A percentile compares a stretch with the other conserved stretches of the same genome.
Evolutionary conservation across 2,888 invertebrate species (phyloP).

Genomic region (Microctonus hyperodae): DNA sequence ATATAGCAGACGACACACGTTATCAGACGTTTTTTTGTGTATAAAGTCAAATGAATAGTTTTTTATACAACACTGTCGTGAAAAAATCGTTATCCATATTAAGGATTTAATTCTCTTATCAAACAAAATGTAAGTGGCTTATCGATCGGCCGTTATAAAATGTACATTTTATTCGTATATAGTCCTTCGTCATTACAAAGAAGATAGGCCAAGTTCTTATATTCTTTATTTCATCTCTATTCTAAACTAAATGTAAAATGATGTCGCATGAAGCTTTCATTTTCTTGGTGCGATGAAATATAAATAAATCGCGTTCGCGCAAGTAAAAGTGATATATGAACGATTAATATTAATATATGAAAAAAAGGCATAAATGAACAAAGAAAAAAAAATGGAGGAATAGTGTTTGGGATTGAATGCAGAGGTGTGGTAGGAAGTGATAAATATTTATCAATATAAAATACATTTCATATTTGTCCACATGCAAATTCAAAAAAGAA

Average conservation of each 20-base stretch:
- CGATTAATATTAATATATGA: too few species aligned
- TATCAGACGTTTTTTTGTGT: slow-evolving; percentile 9
- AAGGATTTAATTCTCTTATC: slow-evolving; percentile 53
- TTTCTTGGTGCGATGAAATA: slow-evolving; percentile 1
- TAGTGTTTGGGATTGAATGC: neutral
- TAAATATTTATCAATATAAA: neutral
- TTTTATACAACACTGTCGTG: slow-evolving; percentile 50
- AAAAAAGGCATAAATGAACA: neutral
- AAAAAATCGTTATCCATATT: slow-evolving; percentile 53
- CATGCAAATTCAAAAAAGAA: neutral
- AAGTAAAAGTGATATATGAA: neutral
- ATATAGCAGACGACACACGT: slow-evolving; percentile 45
- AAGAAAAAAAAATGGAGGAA: neutral
- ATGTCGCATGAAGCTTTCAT: neutral
- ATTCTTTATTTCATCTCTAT: neutral
- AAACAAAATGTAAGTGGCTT: slow-evolving; percentile 56
- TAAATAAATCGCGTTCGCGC: slow-evolving; percentile 3
- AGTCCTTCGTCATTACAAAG: neutral
- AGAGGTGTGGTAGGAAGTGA: slow-evolving; percentile 2
- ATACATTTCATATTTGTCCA: neutral
- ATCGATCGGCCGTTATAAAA: slow-evolving; percentile 36
- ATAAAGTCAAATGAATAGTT: slow-evolving; percentile 32
- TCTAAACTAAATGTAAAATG: neutral
- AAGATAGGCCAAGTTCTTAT: neutral
- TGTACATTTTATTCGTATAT: neutral